Evolutionary conservation across 2,797 vertebrate species (phyloP).

Genomic region (Pterois miles): DNA sequence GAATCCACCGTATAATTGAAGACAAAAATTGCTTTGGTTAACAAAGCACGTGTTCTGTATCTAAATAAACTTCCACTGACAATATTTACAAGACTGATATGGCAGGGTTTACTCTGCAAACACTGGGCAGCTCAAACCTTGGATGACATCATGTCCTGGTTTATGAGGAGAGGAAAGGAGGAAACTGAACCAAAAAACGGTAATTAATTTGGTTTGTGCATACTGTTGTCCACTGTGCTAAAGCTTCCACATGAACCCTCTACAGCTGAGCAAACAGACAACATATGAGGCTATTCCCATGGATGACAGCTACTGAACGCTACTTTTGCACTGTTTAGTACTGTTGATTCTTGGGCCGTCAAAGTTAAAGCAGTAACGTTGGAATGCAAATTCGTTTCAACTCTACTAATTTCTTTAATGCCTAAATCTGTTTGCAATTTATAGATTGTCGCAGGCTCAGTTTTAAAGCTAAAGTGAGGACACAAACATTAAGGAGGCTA

Average conservation of each 20-base stretch:
- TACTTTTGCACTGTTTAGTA: not conserved
- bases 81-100: constrained; percentile 43
- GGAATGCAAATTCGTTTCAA: fast-evolving
- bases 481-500: too few species aligned
- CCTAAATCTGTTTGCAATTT: fast-evolving
- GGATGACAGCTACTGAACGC: constrained; percentile 1
- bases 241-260: not conserved
- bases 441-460: fast-evolving
- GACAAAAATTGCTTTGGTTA: not conserved
- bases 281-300: not conserved
- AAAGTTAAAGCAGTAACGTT: too few species aligned
- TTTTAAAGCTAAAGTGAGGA: too few species aligned
- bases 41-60: not conserved
- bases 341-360: not conserved
- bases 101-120: constrained; percentile 32
- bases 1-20: not conserved
- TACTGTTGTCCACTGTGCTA: not conserved
- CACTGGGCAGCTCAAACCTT: not conserved
- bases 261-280: constrained; percentile 72
- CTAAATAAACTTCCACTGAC: constrained; percentile 8
- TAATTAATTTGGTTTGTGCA: not conserved
- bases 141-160: constrained; percentile 42
- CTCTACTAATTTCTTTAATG: too few species aligned
- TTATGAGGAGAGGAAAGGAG: not conserved
- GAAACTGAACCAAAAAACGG: not conserved